phyloP scores from a whole-genome alignment of 2,113 vertebrate genomes.

The Butorides virescens region DNA sequence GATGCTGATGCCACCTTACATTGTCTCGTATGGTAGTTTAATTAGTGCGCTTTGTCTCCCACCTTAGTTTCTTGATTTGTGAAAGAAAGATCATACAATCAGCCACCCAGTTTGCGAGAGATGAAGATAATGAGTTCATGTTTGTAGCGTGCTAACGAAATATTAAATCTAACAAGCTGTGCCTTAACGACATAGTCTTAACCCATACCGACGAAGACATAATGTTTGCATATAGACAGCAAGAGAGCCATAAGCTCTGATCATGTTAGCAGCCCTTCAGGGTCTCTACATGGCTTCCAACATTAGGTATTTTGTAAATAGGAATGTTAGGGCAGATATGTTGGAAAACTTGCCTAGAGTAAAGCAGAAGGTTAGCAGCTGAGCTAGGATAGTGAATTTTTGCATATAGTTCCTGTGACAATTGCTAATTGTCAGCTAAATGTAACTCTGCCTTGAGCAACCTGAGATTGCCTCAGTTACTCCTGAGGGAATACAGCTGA shows the following conservation, averaged over 20 bases:
- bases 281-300: not conserved
- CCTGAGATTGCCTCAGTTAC: not conserved
- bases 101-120: not conserved
- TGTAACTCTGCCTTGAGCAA: not conserved
- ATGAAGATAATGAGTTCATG: conserved; percentile 10
- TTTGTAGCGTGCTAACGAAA: not conserved
- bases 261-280: not conserved
- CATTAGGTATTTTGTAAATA: not conserved
- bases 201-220: not conserved
- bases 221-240: not conserved
- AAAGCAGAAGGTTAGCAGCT: not conserved
- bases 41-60: not conserved
- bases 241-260: not conserved
- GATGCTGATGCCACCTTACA: not conserved
- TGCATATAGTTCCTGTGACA: not conserved
- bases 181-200: not conserved
- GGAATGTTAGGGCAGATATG: not conserved
- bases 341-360: not conserved
- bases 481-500: not conserved
- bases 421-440: not conserved
- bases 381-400: not conserved
- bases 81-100: not conserved
- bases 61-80: not conserved
- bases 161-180: not conserved
- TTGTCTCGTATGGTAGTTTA: not conserved